These are phyloP conservation scores for Laticauda colubrina DNA, from an alignment of 2,113 vertebrate species.

Conservation along the genomic window DNA sequence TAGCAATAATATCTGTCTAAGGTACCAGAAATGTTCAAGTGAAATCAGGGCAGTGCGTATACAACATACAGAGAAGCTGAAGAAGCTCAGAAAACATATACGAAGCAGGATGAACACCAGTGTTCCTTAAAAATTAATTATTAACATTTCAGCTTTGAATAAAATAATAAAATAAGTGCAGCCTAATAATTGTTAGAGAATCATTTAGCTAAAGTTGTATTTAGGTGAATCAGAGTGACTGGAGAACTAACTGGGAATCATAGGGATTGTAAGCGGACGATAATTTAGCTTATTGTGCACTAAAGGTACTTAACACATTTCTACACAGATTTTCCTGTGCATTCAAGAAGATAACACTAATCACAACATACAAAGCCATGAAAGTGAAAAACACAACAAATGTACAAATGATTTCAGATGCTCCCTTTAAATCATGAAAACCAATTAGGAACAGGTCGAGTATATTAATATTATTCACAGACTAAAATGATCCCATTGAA, in stretches of 20 bases:
- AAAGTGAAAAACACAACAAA: neutral
- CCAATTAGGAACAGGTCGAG: neutral
- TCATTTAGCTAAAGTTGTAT: neutral
- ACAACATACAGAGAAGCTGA: neutral
- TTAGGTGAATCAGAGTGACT: neutral
- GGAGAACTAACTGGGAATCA: neutral
- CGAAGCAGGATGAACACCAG: neutral
- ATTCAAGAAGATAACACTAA: neutral
- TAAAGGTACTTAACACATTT: neutral
- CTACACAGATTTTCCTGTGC: neutral
- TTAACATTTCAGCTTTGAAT: neutral
- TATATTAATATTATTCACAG: neutral
- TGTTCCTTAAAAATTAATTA: neutral
- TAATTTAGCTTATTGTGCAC: neutral
- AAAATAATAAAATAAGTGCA: neutral
- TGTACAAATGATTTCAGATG: neutral
- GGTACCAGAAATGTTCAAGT: constrained; percentile 21
- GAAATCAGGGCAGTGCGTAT: constrained; percentile 34
- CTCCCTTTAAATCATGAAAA: neutral
- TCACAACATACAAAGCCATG: neutral
- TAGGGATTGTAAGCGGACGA: neutral
- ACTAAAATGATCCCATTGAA: neutral
- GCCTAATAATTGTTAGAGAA: neutral
- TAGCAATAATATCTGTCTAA: constrained; percentile 36
- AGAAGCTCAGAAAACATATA: neutral